Evolutionary conservation across 2,113 vertebrate genomes (phyloP), one percentile per base, ranked within the genome.

Genomic region (Nothocercus nigrocapillus): DNA sequence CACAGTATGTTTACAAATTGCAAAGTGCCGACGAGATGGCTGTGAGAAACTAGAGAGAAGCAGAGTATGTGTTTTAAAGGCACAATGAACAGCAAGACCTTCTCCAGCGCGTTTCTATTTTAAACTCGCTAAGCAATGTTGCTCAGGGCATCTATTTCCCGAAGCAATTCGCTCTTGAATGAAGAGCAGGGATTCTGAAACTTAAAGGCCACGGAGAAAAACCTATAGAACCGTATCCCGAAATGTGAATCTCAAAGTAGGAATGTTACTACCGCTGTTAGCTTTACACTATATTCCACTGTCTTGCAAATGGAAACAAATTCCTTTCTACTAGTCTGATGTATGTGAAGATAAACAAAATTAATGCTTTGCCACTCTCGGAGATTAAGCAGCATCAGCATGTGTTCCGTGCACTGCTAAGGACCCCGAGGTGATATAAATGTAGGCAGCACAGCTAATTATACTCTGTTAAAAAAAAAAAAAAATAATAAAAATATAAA

Each of bases 21-120:
- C 77, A 56, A 88, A 81, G 70, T 54, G 58, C 47, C 73, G 94
- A 30, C 83, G 88, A 92, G 59, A 88, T 64, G 42, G 77, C 84
- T 91, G 68, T 19, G 62, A 82, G 69, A 92, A 91, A 89, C 49
- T 20, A n/a, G 53, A 89, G 42, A 89, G 58, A 83, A 88, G 81
- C 62, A n/a, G 2, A 66, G 53, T 11, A 58, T 2, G 1, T 58
- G 56, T 85, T 95, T 91, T 88, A 90, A 95, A 92, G 88, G 68
- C 79, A 95, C 0, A 0, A 68, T 79, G 70, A 93, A 67, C 56
- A 82, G 47, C 24, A 76, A 89, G 91, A 94, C 74, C 64, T 92
- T 93, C 88, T 68, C 75, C 93, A 93, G 89, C 27, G 47, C 18
- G 73, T 78, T 95, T 90, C 92, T 96, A 91, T 96, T 96, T 96